Conservation (phyloP, 2,113 vertebrate genomes). For the Silurus asotus region DNA sequence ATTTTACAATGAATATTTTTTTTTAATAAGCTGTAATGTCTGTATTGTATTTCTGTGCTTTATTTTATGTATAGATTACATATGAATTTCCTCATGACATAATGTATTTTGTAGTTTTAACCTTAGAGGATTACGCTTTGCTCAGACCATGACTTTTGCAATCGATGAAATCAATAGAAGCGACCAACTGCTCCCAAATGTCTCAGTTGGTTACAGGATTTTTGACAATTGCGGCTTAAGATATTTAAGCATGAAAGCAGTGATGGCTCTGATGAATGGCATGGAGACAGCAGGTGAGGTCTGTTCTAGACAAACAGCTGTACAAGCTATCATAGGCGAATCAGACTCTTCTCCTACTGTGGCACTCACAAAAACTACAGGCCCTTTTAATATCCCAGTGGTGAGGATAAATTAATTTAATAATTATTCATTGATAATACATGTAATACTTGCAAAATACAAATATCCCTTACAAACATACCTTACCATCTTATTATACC, state of each 20-base stretch:
- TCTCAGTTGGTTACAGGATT: slow-evolving; percentile 70
- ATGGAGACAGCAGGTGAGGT: slow-evolving; percentile 46
- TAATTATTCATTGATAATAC: neutral
- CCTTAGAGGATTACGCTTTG: slow-evolving; percentile 71
- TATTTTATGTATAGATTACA: neutral
- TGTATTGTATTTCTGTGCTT: neutral
- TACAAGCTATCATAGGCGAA: slow-evolving; percentile 74
- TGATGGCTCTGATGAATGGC: slow-evolving; percentile 65
- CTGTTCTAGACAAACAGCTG: slow-evolving; percentile 59
- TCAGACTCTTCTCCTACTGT: slow-evolving; percentile 74
- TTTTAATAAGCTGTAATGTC: neutral
- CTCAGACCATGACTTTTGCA: slow-evolving; percentile 75
- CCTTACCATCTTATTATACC: too few relatives aligned
- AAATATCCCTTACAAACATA: too few relatives aligned
- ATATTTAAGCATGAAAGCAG: slow-evolving; percentile 55
- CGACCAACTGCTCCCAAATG: slow-evolving; percentile 63
- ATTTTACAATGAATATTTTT: neutral
- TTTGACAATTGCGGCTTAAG: slow-evolving; percentile 75
- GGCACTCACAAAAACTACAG: slow-evolving; percentile 65
- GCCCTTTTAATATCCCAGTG: slow-evolving; percentile 71
- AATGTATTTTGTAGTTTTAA: slow-evolving; percentile 61
- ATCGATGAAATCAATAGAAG: slow-evolving; percentile 75
- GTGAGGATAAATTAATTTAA: slow-evolving; percentile 53
- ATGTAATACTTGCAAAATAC: neutral
- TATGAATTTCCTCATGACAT: neutral